These are phyloP conservation scores for Myiagra hebetior DNA, from an alignment of 2,113 vertebrate species.

Conservation along the genomic window DNA sequence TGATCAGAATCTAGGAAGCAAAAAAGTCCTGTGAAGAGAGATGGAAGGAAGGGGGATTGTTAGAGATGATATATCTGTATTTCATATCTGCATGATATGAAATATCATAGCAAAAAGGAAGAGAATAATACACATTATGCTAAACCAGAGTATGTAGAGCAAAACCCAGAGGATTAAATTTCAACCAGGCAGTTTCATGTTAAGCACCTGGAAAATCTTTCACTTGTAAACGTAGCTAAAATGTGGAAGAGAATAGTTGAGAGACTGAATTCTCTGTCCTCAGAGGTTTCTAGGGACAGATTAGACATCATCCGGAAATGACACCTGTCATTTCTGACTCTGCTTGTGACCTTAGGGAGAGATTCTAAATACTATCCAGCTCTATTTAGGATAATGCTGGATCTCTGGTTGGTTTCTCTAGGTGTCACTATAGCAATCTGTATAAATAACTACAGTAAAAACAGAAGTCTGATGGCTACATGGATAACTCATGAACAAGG, in stretches of 20 bases:
- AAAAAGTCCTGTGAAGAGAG: not conserved
- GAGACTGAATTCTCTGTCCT: not conserved
- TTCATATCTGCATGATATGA: not conserved
- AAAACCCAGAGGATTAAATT: not conserved
- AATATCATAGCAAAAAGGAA: not conserved
- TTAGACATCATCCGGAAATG: not conserved
- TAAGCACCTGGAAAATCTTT: not conserved
- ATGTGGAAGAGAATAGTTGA: not conserved
- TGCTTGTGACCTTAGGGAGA: not conserved
- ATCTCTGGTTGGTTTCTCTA: conserved; percentile 2
- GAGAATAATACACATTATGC: not conserved
- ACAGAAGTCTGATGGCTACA: not conserved
- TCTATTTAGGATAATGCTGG: not conserved
- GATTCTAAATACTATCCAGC: not conserved
- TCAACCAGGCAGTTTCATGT: not conserved
- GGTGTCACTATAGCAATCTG: conserved; percentile 5
- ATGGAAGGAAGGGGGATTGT: not conserved
- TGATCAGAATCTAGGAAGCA: not conserved
- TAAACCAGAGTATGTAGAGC: not conserved
- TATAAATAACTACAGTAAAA: not conserved
- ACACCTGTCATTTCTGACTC: not conserved
- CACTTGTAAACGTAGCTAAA: not conserved
- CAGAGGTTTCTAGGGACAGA: not conserved
- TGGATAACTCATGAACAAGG: not conserved
- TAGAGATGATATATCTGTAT: not conserved